Percentiles rank a stretch among this genome's conserved stretches.
These are phyloP conservation scores for Monarcha castaneiventris DNA, from an alignment of 2,113 vertebrate species.

Conservation along the genomic window DNA sequence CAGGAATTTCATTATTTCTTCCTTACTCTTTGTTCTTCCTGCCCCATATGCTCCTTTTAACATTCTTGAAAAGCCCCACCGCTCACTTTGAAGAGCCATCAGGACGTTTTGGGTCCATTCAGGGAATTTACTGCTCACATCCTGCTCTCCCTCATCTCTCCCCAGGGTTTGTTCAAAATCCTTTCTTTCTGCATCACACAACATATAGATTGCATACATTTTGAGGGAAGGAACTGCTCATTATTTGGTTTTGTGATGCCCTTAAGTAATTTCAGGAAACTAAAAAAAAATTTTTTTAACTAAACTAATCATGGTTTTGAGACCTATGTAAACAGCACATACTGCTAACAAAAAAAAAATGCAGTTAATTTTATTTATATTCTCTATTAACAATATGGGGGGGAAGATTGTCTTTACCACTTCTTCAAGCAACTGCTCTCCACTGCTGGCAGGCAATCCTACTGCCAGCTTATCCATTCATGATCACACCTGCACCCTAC, in stretches of 20 bases:
- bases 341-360: not conserved
- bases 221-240: not conserved
- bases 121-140: not conserved
- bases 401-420: not conserved
- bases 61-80: not conserved
- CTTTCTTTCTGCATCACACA: not conserved
- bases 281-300: not conserved
- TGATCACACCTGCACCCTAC: constrained; percentile 1
- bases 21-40: not conserved
- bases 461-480: not conserved
- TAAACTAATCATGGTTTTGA: not conserved
- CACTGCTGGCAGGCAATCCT: not conserved
- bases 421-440: not conserved
- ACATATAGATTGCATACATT: not conserved
- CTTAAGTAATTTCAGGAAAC: not conserved
- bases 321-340: not conserved
- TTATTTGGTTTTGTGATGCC: not conserved
- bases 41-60: not conserved
- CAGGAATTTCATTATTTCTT: not conserved
- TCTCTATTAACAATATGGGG: not conserved
- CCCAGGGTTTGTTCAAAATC: not conserved
- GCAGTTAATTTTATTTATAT: not conserved
- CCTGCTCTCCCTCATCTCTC: not conserved
- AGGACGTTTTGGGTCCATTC: fast-evolving
- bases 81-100: not conserved